Percentiles rank a stretch among this genome's conserved stretches.
These are phyloP conservation scores for Hyalella azteca DNA, from an alignment of 2,888 invertebrate genomes.

Conservation along the genomic window DNA sequence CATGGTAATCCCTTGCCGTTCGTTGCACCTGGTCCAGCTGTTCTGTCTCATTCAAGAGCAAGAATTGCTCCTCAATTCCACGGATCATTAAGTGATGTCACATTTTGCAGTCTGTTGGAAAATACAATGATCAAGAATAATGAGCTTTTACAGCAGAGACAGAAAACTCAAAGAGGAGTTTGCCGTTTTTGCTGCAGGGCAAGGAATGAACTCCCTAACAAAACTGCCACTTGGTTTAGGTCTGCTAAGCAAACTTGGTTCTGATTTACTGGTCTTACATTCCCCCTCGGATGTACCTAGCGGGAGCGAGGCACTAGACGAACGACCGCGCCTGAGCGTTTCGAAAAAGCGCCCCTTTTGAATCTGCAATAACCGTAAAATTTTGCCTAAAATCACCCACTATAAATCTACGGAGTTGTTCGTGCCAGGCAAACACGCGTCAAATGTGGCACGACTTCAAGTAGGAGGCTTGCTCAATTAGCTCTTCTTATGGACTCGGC, in stretches of 20 bases:
- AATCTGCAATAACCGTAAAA: slow-evolving; percentile 28
- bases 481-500: too few relatives aligned
- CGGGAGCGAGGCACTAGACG: background rate
- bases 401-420: slow-evolving; percentile 1
- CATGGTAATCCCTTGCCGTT: too few relatives aligned
- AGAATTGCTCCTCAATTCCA: too few relatives aligned
- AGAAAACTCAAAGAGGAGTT: too few relatives aligned
- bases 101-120: too few relatives aligned
- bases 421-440: slow-evolving; percentile 18
- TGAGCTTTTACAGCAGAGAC: too few relatives aligned
- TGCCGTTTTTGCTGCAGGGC: too few relatives aligned
- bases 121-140: too few relatives aligned
- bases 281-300: background rate
- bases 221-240: slow-evolving; percentile 2
- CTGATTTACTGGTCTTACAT: background rate
- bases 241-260: background rate
- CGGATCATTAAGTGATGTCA: too few relatives aligned
- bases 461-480: too few relatives aligned
- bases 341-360: slow-evolving; percentile 23
- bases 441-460: background rate
- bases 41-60: too few relatives aligned
- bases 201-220: background rate
- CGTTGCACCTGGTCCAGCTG: too few relatives aligned
- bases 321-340: slow-evolving; percentile 10
- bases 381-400: slow-evolving; percentile 23